Evolutionary conservation across 2,797 vertebrate species (phyloP).

Genomic region (Perodicticus potto): DNA sequence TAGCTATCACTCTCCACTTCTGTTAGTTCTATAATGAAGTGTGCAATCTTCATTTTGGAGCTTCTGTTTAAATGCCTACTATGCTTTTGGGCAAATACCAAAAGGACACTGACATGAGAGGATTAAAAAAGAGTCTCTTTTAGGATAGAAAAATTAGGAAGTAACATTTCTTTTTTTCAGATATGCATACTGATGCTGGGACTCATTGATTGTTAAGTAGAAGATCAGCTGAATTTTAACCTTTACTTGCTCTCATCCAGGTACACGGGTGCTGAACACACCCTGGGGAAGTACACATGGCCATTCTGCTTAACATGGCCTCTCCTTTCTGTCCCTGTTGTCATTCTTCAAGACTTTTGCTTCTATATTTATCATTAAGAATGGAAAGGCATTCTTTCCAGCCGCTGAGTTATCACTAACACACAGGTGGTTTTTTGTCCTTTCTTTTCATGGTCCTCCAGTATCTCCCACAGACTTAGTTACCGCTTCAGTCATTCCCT

Average conservation of each 20-base stretch:
- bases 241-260: background rate
- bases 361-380: background rate
- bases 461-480: background rate
- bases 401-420: background rate
- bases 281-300: background rate
- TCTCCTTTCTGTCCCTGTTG: background rate
- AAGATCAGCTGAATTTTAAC: background rate
- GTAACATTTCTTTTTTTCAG: background rate
- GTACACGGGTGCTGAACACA: too few species aligned
- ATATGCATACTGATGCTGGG: background rate
- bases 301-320: background rate
- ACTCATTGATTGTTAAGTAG: background rate
- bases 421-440: background rate
- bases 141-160: background rate
- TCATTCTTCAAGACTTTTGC: background rate
- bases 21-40: background rate
- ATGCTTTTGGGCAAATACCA: background rate
- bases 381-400: too few species aligned
- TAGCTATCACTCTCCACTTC: background rate
- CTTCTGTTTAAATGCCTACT: background rate
- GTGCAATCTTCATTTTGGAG: background rate
- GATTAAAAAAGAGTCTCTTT: background rate
- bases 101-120: background rate
- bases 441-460: background rate
- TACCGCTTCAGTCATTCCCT: background rate